Base-by-base conservation (phyloP, 2,888 invertebrate genomes). In the Thumatha senex region DNA sequence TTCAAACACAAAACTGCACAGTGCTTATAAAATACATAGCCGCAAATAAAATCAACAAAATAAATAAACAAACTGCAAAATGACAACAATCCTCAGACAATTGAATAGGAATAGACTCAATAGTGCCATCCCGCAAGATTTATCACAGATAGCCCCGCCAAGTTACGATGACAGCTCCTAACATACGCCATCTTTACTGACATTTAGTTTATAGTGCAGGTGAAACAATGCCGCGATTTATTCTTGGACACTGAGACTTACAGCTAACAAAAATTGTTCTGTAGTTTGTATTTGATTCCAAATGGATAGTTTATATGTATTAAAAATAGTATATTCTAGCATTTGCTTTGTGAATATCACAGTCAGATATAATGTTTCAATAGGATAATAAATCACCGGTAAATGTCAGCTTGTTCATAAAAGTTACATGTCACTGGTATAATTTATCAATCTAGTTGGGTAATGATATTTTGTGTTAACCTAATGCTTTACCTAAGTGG, bases 81-180 rank as follows among this genome's bases (percentile, higher is more conserved):
- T 11, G 24, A 34, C 34, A 49, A 53, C 40, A 64, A 55, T 49
- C 44, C 35, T 53, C 61, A 3, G 14, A 30, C 61, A 60, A 64
- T 67, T 59, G 56, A 57, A 66, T 64, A 56, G 11, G 18, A 63
- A 57, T 61, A 47, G 43, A 29, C 41, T 39, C 52, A 51, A 31
- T 51, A 51, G 47, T 50, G 48, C 43, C 54, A 59, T 66, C 66
- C 54, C 56, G 56, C 51, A 56, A 64, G 56, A 56, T 62, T 54
- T 57, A 63, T 61, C 57, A 61, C 47, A 42, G 54, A 57, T 62
- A 54, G 38, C 43, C 46, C 30, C 47, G 13, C 31, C 48, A 54
- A 70, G 57, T 69, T 70, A 70, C 51, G 67, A 70, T 69, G 72
- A 71, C 71, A 63, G 54, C 40, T 52, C 46, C 56, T 59, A 58